Evolutionary conservation across 2,797 vertebrate genomes (phyloP).

Genomic region (Myotis pilosus): DNA sequence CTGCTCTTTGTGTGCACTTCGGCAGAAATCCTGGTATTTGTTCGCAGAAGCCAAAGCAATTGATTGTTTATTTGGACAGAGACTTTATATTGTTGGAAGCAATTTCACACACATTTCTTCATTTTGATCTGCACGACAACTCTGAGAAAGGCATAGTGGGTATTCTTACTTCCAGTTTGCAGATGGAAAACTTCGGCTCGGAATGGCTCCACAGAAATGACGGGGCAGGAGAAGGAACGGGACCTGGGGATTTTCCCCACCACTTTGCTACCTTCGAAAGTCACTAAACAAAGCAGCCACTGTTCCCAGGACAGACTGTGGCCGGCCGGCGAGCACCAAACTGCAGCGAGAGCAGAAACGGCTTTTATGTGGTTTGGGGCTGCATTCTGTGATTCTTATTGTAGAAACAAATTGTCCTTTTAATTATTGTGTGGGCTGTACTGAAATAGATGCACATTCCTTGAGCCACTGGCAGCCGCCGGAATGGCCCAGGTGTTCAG

Average conservation of each 20-base stretch:
- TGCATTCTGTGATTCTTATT: conserved; percentile 74
- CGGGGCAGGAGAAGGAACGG: neutral
- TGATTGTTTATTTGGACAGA: neutral
- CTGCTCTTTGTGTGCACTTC: neutral
- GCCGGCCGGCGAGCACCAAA: conserved; percentile 26
- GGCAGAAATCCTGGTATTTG: neutral
- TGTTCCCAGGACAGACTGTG: conserved; percentile 37
- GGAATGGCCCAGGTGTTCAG: conserved; percentile 69
- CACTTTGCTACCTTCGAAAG: conserved; percentile 5
- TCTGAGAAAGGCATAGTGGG: neutral
- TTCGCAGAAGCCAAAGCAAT: conserved; percentile 16
- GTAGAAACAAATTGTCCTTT: conserved; percentile 78
- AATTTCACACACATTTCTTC: conserved; percentile 9
- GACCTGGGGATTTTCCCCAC: neutral
- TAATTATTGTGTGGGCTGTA: conserved; percentile 77
- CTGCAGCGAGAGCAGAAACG: neutral
- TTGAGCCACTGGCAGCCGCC: conserved; percentile 56
- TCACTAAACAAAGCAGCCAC: conserved; percentile 61
- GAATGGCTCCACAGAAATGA: neutral
- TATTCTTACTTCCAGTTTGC: neutral
- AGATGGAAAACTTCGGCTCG: neutral
- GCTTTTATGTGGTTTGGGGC: conserved; percentile 79
- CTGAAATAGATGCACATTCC: conserved; percentile 73
- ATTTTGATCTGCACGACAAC: neutral
- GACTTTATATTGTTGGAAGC: neutral